Evolutionary conservation across 2,797 vertebrate genomes (phyloP), one percentile per base, ranked within the genome.

Genomic region (Onychomys torridus): DNA sequence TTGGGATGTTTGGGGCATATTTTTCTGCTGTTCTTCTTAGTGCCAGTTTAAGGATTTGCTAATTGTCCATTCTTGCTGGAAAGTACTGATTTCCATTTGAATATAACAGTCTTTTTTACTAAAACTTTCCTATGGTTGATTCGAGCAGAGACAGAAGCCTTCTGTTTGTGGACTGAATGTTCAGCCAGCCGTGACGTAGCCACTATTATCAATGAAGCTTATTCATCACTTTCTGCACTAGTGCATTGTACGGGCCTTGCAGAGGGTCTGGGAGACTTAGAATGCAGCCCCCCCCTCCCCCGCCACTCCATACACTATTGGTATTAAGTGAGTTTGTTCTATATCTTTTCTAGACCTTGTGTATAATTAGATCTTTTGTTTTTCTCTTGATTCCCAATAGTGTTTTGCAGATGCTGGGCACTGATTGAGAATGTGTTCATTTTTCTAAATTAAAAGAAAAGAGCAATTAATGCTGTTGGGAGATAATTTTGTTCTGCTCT

Each of bases 61-160:
- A 97, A 97, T 97, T 98, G 96, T 97, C 91, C 92, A 94, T 98
- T 98, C 98, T 98, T 97, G 84, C 90, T 96, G 94, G 92, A 94
- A 98, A 98, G 96, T 96, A 97, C 97, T 98, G 95, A 99, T 99
- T 99, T 98, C 98, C 98, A 99, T 99, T 92, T 99, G 98, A 99
- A 99, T 99, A 96, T 95, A 97, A 97, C 90, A 96, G 77, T 95
- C 97, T 98, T 98, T 98, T 98, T 97, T 98, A 98, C 98, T 87
- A 96, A 98, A 98, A 97, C 97, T 98, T 98, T 98, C 96, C 97
- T 97, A 55, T 77, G 3, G 95, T 97, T 97, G 95, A 91, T 97
- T 96, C 32, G 0, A 89, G 89, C 0, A 82, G 98, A 97, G 84
- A 99, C 98, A 99, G 98, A 98, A 97, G 95, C 79, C 97, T 98